Evolutionary conservation across 2,888 invertebrate genomes (phyloP), one percentile per base, ranked within the genome.

Genomic region (Sipunculus nudus): DNA sequence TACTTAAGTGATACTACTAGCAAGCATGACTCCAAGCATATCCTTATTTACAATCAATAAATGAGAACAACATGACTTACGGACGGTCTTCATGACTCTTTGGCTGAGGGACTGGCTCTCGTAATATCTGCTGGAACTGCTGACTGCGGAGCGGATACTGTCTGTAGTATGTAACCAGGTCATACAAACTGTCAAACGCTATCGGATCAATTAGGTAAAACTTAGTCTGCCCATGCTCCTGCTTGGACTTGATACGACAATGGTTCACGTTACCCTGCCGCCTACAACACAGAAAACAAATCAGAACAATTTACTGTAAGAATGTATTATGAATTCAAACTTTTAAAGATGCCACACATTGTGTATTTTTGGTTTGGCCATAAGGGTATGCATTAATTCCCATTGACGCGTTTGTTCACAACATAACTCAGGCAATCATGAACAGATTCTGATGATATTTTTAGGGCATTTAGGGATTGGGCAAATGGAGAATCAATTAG

Each of bases 101-200:
- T 23, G 95, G 95, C 81, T 96, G 96, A 0, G 96, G 96, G 2
- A 96, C 96, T 0, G 96, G 94, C 79, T 94, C 93, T 74, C 89
- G 89, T 0, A 97, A 86, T 0, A 89, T 92, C 71, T 96, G 93
- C 31, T 92, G 88, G 84, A 96, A 96, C 83, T 94, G 93, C 78
- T 91, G 91, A 79, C 94, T 95, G 35, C 93, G 87, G 49, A 97
- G 85, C 55, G 95, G 92, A 84, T 93, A 89, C 67, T 89, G 89
- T 54, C 93, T 88, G 84, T 97, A 97, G 83, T 96, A 90, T 31
- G 92, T 92, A 63, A 97, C 94, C 52, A 97, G 86, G 76, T 90
- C 92, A 80, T 95, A 96, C 3, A 97, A 86, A 75, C 93, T 95
- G 80, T 96, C 96, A 80, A 96, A 97, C 68, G 90, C 90, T 60